phyloP scores from a whole-genome alignment of 2,113 vertebrate species.

The Paratilapia polleni region DNA sequence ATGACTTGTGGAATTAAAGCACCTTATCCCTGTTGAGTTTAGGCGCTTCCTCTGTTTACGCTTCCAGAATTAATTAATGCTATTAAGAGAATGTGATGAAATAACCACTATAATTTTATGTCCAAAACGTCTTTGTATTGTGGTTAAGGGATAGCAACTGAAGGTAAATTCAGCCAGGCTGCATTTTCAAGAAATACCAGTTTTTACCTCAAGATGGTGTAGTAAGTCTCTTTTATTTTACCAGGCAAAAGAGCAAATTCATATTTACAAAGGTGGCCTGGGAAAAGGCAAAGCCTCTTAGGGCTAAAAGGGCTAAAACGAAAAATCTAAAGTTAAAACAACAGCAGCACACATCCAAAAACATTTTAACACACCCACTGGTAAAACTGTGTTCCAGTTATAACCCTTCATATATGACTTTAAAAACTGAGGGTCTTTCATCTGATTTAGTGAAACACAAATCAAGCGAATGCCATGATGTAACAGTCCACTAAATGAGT shows the following conservation, averaged over 20 bases:
- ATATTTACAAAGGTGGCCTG: neutral
- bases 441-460: neutral
- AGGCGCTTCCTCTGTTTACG: neutral
- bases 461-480: neutral
- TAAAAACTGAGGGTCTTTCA: neutral
- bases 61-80: neutral
- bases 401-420: neutral
- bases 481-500: neutral
- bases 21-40: neutral
- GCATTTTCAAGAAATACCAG: neutral
- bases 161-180: neutral
- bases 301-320: no score
- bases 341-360: no score
- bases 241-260: neutral
- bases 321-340: no score
- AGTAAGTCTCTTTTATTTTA: neutral
- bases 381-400: neutral
- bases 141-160: neutral
- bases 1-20: rapidly evolving
- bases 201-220: neutral
- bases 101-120: neutral
- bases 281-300: no score
- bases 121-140: neutral
- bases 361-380: no score
- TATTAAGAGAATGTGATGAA: neutral